These are phyloP conservation scores for Hypocryptadius cinnamomeus DNA, from an alignment of 2,113 vertebrate genomes.

Conservation along the genomic window DNA sequence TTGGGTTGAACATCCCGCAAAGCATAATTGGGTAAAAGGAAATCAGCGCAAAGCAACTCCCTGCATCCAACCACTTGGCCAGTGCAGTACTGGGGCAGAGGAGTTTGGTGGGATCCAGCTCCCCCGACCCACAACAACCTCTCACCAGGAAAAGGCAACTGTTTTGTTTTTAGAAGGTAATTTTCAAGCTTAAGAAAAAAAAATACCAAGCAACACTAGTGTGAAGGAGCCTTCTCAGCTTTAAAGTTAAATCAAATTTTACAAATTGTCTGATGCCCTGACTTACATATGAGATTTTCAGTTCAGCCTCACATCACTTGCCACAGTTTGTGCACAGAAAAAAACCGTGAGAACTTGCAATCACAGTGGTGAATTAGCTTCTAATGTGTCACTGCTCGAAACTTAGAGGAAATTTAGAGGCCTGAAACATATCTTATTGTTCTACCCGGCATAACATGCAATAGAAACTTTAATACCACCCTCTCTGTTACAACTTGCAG, in stretches of 20 bases:
- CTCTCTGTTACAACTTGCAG: not conserved
- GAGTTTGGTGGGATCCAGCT: not conserved
- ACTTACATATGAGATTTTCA: not conserved
- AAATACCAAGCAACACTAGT: not conserved
- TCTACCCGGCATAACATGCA: not conserved
- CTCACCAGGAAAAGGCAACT: not conserved
- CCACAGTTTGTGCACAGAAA: not conserved
- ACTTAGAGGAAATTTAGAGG: not conserved
- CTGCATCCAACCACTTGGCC: slow-evolving; percentile 24
- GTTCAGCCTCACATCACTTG: not conserved
- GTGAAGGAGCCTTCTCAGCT: not conserved
- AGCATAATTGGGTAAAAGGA: slow-evolving; percentile 74
- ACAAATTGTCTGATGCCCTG: not conserved
- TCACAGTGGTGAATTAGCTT: not conserved
- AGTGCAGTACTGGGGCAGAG: not conserved
- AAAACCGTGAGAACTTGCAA: accelerated
- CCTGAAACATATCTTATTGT: not conserved
- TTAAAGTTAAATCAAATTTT: not conserved
- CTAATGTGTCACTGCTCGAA: not conserved
- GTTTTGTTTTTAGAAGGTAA: slow-evolving; percentile 25
- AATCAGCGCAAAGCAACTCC: slow-evolving; percentile 19
- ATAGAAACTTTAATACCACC: not conserved
- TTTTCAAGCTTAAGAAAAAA: not conserved
- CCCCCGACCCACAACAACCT: not conserved
- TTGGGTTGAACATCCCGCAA: slow-evolving; percentile 77